phyloP scores from a whole-genome alignment of 2,113 vertebrate genomes.

The Mesembrinibis cayennensis region DNA sequence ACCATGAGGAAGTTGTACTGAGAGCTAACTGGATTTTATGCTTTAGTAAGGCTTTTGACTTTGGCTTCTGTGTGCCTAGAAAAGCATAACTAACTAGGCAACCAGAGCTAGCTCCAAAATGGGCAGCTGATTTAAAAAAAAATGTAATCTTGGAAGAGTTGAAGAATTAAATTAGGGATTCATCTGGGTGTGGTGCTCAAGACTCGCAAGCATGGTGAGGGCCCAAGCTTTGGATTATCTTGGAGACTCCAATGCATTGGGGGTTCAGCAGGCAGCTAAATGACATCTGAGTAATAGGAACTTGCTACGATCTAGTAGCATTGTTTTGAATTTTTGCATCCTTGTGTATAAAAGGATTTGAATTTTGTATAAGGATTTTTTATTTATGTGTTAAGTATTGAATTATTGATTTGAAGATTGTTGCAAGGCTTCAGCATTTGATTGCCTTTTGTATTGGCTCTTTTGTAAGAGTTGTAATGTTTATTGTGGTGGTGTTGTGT shows the following conservation, averaged over 20 bases:
- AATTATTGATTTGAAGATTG: neutral
- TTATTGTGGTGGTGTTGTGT: neutral
- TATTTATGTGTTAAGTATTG: neutral
- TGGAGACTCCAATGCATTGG: neutral
- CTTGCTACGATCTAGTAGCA: accelerated
- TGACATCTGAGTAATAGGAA: neutral
- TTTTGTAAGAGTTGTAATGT: neutral
- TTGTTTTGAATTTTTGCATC: neutral
- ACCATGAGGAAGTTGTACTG: neutral
- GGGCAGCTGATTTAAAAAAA: neutral
- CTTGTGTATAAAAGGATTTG: neutral
- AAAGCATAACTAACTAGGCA: neutral
- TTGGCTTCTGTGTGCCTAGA: neutral
- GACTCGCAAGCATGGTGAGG: neutral
- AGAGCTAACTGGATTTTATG: neutral
- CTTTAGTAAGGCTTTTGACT: neutral
- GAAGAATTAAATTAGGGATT: neutral
- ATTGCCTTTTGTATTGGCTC: neutral
- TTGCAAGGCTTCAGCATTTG: neutral
- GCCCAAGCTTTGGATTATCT: neutral
- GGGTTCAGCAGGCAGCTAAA: neutral
- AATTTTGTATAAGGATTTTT: neutral
- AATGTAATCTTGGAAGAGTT: accelerated
- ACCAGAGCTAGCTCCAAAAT: neutral
- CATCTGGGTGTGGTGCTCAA: accelerated